Evolutionary conservation across 53 echinoderm and acorn worm species (phyloP).

Genomic region (Hippasteria phrygiana): DNA sequence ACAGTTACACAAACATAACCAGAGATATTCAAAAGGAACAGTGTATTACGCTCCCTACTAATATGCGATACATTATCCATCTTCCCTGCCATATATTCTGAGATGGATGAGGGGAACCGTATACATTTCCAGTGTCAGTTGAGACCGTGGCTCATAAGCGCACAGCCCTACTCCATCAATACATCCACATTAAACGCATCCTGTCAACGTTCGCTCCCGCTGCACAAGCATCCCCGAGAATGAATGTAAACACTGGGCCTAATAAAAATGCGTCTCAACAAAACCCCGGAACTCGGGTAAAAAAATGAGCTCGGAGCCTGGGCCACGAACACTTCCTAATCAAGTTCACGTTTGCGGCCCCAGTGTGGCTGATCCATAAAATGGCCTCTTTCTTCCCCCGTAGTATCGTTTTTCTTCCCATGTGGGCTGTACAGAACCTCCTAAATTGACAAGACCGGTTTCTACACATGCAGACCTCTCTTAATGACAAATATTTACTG

Average conservation of each 20-base stretch:
- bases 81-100: not conserved
- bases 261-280: not conserved
- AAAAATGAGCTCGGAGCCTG: not conserved
- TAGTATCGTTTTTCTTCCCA: conserved; percentile 35
- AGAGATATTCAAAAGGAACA: too few species aligned
- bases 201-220: not conserved
- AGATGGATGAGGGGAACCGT: not conserved
- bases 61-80: not conserved
- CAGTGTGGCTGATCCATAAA: not conserved
- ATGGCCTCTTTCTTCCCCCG: conserved; percentile 5
- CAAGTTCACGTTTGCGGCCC: conserved; percentile 9
- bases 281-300: not conserved
- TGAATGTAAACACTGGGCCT: not conserved
- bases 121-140: not conserved
- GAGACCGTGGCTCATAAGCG: not conserved
- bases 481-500: conserved; percentile 45
- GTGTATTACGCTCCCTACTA: too few species aligned
- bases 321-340: conserved; percentile 14
- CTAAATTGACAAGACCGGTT: not conserved
- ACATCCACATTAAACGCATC: conserved; percentile 47
- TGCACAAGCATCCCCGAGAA: not conserved
- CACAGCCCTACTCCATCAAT: conserved; percentile 48
- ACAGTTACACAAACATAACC: too few species aligned
- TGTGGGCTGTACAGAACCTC: not conserved
- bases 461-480: conserved; percentile 17